A percentile compares a stretch with the other conserved stretches of the same genome.
phyloP scores from a whole-genome alignment of 2,113 vertebrate genomes.

The Ptilonorhynchus violaceus region DNA sequence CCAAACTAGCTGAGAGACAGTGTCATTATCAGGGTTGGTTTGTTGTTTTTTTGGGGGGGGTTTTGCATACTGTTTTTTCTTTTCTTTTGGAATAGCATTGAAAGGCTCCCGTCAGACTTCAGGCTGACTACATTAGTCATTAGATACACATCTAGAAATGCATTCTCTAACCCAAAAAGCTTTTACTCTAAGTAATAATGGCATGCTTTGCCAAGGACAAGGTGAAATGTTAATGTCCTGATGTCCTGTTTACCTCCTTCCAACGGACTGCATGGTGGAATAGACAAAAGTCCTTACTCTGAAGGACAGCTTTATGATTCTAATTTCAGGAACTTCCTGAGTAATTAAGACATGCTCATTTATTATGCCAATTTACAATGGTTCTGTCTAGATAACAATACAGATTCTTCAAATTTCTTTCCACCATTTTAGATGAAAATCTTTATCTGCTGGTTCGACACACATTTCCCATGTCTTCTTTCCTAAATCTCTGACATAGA shows the following conservation, averaged over 20 bases:
- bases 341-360: constrained; percentile 33
- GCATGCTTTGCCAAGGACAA: constrained; percentile 15
- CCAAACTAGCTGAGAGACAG: neutral
- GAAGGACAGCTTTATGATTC: constrained; percentile 42
- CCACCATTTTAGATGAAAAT: neutral
- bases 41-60: fast-evolving
- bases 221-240: constrained; percentile 27
- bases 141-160: neutral
- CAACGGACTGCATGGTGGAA: neutral
- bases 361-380: constrained; percentile 29
- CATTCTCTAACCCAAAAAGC: neutral
- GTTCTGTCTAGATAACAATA: neutral
- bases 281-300: neutral
- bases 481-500: neutral
- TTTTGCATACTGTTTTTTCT: neutral
- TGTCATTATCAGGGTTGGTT: neutral
- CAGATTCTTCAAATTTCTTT: constrained; percentile 29
- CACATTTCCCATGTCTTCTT: constrained; percentile 2
- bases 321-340: constrained; percentile 28
- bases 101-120: constrained; percentile 11
- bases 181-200: neutral
- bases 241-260: constrained; percentile 2
- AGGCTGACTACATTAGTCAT: neutral
- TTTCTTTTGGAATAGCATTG: neutral
- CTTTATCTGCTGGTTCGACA: neutral